phyloP scores from a whole-genome alignment of 2,113 vertebrate genomes.

The Thunnus thynnus region DNA sequence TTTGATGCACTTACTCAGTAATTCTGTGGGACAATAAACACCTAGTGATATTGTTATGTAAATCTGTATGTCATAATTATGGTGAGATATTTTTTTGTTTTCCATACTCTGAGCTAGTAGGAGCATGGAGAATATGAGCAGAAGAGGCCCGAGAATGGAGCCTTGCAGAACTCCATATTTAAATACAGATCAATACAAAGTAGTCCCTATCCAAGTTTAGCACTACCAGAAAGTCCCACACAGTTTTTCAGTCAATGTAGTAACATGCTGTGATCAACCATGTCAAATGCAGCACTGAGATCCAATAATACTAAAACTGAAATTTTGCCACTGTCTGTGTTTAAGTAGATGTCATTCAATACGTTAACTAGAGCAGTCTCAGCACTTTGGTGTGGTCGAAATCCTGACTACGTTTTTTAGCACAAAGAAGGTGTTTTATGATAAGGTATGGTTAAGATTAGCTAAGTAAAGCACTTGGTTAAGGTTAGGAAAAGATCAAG shows the following conservation, averaged over 20 bases:
- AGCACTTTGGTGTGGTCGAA: not conserved
- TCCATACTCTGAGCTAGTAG: too few species aligned
- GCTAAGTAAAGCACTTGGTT: too few species aligned
- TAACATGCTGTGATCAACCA: not conserved
- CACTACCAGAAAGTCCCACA: not conserved
- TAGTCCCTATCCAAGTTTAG: not conserved
- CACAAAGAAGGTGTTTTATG: too few species aligned
- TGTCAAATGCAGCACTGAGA: not conserved
- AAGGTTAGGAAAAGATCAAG: too few species aligned
- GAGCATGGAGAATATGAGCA: too few species aligned
- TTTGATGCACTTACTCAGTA: too few species aligned
- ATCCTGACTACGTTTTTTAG: too few species aligned
- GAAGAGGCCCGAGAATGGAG: not conserved
- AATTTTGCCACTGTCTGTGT: not conserved
- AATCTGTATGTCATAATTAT: not conserved
- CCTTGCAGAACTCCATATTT: not conserved
- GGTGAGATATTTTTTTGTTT: not conserved
- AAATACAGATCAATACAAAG: not conserved
- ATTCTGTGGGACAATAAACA: too few species aligned
- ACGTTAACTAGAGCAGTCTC: not conserved
- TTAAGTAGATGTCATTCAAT: not conserved
- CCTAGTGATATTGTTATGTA: too few species aligned
- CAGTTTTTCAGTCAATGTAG: not conserved
- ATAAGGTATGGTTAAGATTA: too few species aligned
- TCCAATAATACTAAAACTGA: not conserved